These are phyloP conservation scores for Papilio aristodemus DNA, from an alignment of 1,140 invertebrate genomes.

Conservation along the genomic window DNA sequence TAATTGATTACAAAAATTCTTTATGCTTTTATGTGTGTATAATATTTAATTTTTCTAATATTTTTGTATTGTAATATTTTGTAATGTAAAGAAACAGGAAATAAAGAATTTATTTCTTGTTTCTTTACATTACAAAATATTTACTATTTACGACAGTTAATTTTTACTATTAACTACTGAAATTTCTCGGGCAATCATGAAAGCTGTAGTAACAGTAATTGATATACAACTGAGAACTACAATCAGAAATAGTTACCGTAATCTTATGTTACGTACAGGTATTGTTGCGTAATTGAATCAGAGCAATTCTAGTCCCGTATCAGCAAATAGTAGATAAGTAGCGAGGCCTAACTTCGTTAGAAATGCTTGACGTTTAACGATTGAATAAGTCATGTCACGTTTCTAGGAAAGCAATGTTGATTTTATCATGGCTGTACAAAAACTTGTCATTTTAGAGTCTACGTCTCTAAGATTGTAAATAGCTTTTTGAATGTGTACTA, in stretches of 20 bases:
- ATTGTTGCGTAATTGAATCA: conserved; percentile 25
- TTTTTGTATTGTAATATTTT: no score
- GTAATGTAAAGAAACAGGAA: no score
- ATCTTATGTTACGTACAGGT: background rate
- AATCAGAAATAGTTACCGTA: background rate
- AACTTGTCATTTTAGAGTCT: conserved; percentile 38
- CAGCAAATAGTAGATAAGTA: conserved; percentile 30
- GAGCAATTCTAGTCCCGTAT: conserved; percentile 18
- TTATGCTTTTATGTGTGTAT: no score
- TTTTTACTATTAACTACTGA: no score
- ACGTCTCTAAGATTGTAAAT: background rate
- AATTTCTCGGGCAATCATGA: no score
- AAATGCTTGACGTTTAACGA: conserved; percentile 28
- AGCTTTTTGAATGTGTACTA: no score
- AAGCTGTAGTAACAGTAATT: background rate
- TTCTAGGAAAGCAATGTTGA: conserved; percentile 45
- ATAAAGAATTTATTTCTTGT: no score
- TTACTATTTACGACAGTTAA: no score
- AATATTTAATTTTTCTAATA: no score
- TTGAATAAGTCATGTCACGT: conserved; percentile 43
- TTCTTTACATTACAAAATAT: no score
- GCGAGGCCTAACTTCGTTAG: conserved; percentile 22
- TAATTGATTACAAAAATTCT: no score
- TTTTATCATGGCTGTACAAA: conserved; percentile 44
- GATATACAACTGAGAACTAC: background rate